phyloP scores from a whole-genome alignment of 2,888 invertebrate genomes.

The Drosophila testacea region DNA sequence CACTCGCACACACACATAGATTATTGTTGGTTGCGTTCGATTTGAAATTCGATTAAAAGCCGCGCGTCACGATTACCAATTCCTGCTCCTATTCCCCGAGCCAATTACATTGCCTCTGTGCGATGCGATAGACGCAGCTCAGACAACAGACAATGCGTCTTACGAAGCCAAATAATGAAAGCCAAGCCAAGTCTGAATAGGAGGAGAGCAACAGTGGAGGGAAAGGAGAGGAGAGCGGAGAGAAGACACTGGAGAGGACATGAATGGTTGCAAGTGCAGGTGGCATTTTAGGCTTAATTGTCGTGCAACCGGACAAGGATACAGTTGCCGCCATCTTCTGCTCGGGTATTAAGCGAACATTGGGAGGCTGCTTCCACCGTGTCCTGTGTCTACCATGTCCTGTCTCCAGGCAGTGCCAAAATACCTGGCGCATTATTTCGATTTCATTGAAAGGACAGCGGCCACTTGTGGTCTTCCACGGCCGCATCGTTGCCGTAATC shows the following conservation, averaged over 20 bases:
- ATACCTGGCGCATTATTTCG: conserved; percentile 63
- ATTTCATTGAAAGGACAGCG: conserved; percentile 50
- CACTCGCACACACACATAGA: conserved; percentile 6
- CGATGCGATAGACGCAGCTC: conserved; percentile 19
- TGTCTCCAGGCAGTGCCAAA: conserved; percentile 15
- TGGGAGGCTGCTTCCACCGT: not conserved
- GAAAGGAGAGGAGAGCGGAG: no score
- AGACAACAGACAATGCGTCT: conserved; percentile 53
- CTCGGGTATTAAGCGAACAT: conserved; percentile 39
- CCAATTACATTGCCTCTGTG: conserved; percentile 46
- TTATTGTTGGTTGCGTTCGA: conserved; percentile 55
- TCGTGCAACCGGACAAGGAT: conserved; percentile 33
- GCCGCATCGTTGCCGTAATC: conserved; percentile 68
- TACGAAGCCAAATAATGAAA: conserved; percentile 26
- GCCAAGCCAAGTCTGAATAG: conserved; percentile 11
- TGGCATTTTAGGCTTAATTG: conserved; percentile 60
- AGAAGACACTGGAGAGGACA: no score
- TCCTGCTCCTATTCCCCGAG: conserved; percentile 57
- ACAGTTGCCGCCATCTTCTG: conserved; percentile 38
- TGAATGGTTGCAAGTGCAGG: conserved; percentile 17
- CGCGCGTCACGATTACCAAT: conserved; percentile 61
- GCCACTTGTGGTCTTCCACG: conserved; percentile 41
- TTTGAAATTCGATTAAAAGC: conserved; percentile 66
- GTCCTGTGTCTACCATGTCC: not conserved
- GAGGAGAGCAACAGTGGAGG: not conserved